Conservation (phyloP, 1,140 invertebrate species). For the Spodoptera frugiperda region DNA sequence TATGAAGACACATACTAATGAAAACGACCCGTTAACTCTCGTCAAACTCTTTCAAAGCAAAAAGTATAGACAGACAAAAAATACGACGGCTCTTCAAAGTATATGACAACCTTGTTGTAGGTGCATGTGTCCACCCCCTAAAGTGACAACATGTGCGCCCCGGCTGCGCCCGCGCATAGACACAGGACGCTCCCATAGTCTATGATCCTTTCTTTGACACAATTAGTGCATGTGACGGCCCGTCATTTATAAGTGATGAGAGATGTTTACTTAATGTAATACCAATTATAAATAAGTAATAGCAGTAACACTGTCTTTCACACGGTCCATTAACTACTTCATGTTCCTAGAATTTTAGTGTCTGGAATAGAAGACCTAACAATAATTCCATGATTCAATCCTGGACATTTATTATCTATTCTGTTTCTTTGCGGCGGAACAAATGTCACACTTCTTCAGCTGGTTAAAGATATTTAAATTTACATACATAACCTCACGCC, state of each 20-base stretch:
- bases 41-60: constrained; percentile 15
- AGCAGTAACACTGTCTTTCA: no score
- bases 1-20: neutral
- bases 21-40: neutral
- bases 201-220: constrained; percentile 35
- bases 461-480: no score
- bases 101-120: constrained; percentile 58
- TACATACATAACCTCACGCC: no score
- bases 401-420: no score
- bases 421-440: no score
- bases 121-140: constrained; percentile 69
- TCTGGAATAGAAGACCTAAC: no score
- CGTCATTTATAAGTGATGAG: neutral
- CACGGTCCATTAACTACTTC: no score
- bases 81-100: neutral
- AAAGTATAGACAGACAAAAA: neutral
- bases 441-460: no score
- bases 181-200: constrained; percentile 50
- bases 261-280: constrained; percentile 11
- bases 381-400: no score
- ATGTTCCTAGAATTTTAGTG: no score
- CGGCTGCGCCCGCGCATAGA: constrained; percentile 60
- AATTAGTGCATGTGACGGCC: constrained; percentile 30
- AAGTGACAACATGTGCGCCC: constrained; percentile 64
- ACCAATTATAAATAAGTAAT: neutral